phyloP scores from a whole-genome alignment of 53 echinoderm and acorn worm species.

The Apostichopus leukothele region DNA sequence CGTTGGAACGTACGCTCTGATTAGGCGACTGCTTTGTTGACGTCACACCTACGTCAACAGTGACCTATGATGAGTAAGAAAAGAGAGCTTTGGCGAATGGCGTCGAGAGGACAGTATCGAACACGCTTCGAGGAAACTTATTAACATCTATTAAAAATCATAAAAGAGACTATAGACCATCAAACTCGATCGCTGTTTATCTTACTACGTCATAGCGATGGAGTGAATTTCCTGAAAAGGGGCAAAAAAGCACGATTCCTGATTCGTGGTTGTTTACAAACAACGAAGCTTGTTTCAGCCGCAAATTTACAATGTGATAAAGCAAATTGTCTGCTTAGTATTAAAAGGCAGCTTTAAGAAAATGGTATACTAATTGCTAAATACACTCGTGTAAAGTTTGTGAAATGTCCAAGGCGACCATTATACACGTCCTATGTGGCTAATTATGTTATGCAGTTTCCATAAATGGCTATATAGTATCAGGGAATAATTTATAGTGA shows the following conservation, averaged over 20 bases:
- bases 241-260: constrained; percentile 19
- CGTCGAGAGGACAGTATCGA: not conserved
- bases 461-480: too few species aligned
- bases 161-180: not conserved
- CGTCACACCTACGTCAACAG: constrained; percentile 31
- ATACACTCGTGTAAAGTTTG: too few species aligned
- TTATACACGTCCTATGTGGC: too few species aligned
- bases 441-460: too few species aligned
- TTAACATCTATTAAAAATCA: constrained; percentile 43
- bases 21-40: constrained; percentile 20
- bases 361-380: too few species aligned
- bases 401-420: too few species aligned
- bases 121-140: constrained; percentile 9
- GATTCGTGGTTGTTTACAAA: not conserved
- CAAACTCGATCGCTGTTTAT: constrained; percentile 18
- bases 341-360: too few species aligned
- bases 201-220: constrained; percentile 20
- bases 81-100: not conserved
- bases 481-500: too few species aligned
- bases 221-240: constrained; percentile 24
- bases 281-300: not conserved
- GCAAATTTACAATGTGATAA: too few species aligned
- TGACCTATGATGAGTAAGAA: constrained; percentile 5
- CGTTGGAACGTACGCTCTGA: not conserved
- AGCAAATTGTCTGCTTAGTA: too few species aligned